phyloP scores from a whole-genome alignment of 64 coral and sea anemone genomes.

The Anthopleura sola region DNA sequence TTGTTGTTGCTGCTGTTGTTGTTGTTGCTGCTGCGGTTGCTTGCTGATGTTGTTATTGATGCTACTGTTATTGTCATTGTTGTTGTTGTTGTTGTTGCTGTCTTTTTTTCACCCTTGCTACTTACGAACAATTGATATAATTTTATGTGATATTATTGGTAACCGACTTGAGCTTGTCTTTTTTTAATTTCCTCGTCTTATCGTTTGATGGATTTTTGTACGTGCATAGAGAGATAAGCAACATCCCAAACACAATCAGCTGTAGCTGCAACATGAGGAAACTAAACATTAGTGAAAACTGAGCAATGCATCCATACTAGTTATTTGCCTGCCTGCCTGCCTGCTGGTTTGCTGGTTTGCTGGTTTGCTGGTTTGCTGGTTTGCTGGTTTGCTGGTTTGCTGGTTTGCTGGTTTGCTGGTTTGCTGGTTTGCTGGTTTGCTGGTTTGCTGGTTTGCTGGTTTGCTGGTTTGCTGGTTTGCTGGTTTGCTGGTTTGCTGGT shows the following conservation, averaged over 20 bases:
- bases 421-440: no score
- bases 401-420: no score
- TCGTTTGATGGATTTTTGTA: background rate
- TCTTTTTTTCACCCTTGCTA: background rate
- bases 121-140: background rate
- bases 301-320: background rate
- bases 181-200: background rate
- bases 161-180: constrained; percentile 9
- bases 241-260: background rate
- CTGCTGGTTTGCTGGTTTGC: no score
- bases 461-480: no score
- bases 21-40: background rate
- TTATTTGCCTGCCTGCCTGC: no score
- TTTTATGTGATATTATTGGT: background rate
- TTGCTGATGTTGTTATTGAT: no score
- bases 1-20: background rate
- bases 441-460: no score
- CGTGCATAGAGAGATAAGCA: background rate
- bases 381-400: no score
- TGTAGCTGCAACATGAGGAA: background rate
- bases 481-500: no score
- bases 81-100: background rate
- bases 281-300: background rate
- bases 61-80: background rate
- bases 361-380: no score